Evolutionary conservation across 1,140 invertebrate genomes (phyloP).

Genomic region (Laodelphax striatellus): DNA sequence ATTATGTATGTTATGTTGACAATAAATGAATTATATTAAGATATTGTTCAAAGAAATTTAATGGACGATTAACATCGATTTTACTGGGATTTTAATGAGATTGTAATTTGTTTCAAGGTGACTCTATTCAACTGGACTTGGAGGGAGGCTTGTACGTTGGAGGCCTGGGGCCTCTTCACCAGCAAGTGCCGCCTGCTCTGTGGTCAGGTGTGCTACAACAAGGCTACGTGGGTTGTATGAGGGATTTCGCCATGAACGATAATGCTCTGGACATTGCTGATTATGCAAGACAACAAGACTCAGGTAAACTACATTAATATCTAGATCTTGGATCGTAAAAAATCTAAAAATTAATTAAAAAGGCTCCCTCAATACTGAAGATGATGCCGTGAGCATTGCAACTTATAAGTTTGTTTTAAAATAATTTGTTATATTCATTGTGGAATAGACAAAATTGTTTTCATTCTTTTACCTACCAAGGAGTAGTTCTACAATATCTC

Average conservation of each 20-base stretch:
- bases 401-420: no score
- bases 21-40: conserved; percentile 11
- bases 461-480: no score
- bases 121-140: conserved; percentile 75
- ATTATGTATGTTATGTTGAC: no score
- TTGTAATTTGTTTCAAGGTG: conserved; percentile 39
- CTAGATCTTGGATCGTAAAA: no score
- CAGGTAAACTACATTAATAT: conserved; percentile 41
- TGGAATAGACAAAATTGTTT: no score
- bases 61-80: no score
- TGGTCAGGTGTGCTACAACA: conserved; percentile 83
- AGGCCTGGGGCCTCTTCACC: conserved; percentile 64
- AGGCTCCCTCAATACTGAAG: no score
- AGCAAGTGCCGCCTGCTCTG: conserved; percentile 67
- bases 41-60: neutral
- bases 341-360: no score
- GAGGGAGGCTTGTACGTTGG: conserved; percentile 85
- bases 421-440: no score
- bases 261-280: conserved; percentile 81
- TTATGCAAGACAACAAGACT: conserved; percentile 81
- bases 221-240: conserved; percentile 91
- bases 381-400: no score
- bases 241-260: conserved; percentile 87
- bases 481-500: no score
- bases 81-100: no score